These are phyloP conservation scores for Crax fasciolata DNA, from an alignment of 2,797 vertebrate species.

Conservation along the genomic window DNA sequence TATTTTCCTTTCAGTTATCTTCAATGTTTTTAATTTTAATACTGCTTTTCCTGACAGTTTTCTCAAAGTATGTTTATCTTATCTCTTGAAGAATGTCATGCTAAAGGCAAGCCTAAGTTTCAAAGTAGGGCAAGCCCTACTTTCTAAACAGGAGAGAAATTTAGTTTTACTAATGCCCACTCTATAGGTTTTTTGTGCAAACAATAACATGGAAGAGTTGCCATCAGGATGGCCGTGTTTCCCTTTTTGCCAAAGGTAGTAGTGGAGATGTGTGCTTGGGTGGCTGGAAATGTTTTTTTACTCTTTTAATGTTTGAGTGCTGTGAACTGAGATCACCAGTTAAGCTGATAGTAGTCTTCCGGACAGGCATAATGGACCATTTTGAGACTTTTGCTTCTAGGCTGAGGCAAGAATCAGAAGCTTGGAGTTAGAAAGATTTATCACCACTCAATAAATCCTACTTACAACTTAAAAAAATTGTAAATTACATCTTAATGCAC, in stretches of 20 bases:
- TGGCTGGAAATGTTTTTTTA: neutral
- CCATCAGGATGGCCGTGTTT: accelerated
- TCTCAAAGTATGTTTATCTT: neutral
- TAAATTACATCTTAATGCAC: neutral
- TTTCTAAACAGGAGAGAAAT: neutral
- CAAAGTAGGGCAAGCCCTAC: neutral
- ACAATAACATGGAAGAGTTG: neutral
- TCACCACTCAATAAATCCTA: neutral
- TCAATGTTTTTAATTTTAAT: neutral
- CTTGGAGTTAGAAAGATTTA: neutral
- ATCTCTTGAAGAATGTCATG: neutral
- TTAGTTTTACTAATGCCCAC: neutral
- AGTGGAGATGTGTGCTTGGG: neutral
- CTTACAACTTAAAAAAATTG: neutral
- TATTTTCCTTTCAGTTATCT: neutral
- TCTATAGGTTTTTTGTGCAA: neutral
- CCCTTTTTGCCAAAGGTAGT: neutral
- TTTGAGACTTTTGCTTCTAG: neutral
- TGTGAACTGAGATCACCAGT: neutral
- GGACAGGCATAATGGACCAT: neutral
- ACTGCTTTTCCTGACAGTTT: neutral
- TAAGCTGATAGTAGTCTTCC: neutral
- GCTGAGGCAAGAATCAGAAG: neutral
- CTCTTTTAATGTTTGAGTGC: neutral
- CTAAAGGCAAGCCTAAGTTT: neutral